Evolutionary conservation across 2,888 invertebrate species (phyloP), one percentile per base, ranked within the genome.

Genomic region (Rosalia funebris): DNA sequence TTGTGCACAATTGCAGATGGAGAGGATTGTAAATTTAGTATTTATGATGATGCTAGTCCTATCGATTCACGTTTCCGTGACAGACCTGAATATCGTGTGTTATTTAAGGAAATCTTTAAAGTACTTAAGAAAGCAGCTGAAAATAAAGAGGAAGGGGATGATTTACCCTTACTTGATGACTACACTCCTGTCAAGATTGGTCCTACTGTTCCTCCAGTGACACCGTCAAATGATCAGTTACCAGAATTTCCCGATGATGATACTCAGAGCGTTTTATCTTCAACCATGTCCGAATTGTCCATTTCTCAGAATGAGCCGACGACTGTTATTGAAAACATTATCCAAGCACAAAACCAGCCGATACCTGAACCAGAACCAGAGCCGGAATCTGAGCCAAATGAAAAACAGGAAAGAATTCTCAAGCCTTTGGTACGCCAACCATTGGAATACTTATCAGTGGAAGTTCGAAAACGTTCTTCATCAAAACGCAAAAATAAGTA

Each of bases 1-100:
- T 83, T 93, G 48, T 93, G 92, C 82, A 91, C 92, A 0, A 92
- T 93, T 63, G 91, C 90, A 50, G 93, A 93, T 76, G 93, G 93
- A 9, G 92, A 92, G 70, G 91, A 93, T 77, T 92, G 92, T 78
- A 90, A 91, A 69, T 91, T 93, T 77, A 93, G 92, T 79, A 93
- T 93, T 76, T 93, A 93, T 76, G 90, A 91, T 76, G 85, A 85
- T 61, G 91, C 86, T 48, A 91, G 88, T 74, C 90, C 91, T 0
- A 89, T 93, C 77, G 92, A 93, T 74, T 90, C 91, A 68, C 87
- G 91, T 53, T 93, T 93, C 85, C 87, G 90, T 12, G 91, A 92
- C 77, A 87, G 91, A 19, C 93, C 93, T 0, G 92, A 93, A 75
- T 92, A 93, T 77, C 85, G 90, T 1, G 89, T 90, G 72, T 79